A percentile compares a stretch with the other conserved stretches of the same genome.
These are phyloP conservation scores for Pelvicachromis taeniatus DNA, from an alignment of 2,113 vertebrate genomes.

Conservation along the genomic window DNA sequence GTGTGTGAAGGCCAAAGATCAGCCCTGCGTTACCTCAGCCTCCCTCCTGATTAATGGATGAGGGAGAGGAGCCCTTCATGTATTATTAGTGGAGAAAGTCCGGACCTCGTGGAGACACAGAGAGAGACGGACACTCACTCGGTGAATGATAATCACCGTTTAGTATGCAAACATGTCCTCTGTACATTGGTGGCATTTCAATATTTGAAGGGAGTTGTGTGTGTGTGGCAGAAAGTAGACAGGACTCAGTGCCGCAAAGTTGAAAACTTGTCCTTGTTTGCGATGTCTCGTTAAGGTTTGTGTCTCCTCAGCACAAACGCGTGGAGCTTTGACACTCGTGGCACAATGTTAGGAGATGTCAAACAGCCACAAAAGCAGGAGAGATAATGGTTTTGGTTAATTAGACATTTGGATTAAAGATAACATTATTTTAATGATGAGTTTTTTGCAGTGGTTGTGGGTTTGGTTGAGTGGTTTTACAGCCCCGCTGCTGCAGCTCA, in stretches of 20 bases:
- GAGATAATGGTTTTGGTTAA: background rate
- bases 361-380: background rate
- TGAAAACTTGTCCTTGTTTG: background rate
- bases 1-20: conserved; percentile 65
- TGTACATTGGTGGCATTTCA: conserved; percentile 40
- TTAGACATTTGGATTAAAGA: background rate
- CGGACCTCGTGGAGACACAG: conserved; percentile 39
- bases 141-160: conserved; percentile 61
- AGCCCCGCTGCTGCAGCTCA: background rate
- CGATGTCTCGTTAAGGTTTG: background rate
- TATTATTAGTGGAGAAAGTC: conserved; percentile 67
- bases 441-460: background rate
- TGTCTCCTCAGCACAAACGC: background rate
- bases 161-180: conserved; percentile 56
- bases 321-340: background rate
- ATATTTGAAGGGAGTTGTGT: background rate
- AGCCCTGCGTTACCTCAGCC: conserved; percentile 51
- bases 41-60: conserved; percentile 67
- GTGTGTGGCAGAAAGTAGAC: background rate
- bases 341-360: background rate
- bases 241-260: background rate
- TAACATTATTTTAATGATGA: background rate
- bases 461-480: background rate
- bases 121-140: background rate
- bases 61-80: conserved; percentile 67